Evolutionary conservation across 1,140 invertebrate genomes (phyloP), one percentile per base, ranked within the genome.

Genomic region (Elysia chlorotica): DNA sequence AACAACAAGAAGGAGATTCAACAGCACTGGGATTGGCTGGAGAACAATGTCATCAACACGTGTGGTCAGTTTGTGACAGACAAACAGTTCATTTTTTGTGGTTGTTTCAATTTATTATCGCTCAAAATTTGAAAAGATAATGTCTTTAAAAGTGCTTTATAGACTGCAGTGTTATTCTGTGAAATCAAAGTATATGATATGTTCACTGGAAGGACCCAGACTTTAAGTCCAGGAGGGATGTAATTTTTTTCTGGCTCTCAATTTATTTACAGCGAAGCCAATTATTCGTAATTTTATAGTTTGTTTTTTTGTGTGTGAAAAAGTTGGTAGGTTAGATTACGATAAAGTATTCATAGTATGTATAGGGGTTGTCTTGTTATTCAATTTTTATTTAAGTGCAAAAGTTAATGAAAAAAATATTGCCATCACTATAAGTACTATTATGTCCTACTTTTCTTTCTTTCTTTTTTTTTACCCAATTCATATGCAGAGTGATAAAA

Each of bases 21-120:
- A 31, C 91, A 93, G 85, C 93, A 99, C 86, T 99, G 97, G 97
- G 91, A 94, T 86, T 99, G 96, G 96, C 87, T 99, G 21, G 92
- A 96, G 81, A 89, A 91, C 36, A 94, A 98, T 91, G 88, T 99
- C 17, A 91, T 93, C 79, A 91, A 91, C 33, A 96, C 95, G 30
- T 88, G 99, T 38, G 92, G 93, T 85, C 93, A 92, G 70, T 67
- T 31, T 31, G 25, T 59, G 25, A 59, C 10, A 59, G 6, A 14
- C 6, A 10, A 59, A 28, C 19, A 14, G 25, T 25, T 10, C 28
- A 25, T 14, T 14, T 19, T 28, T 14, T 25, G 23, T 10, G 23
- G n/a, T n/a, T n/a, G n/a, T n/a, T n/a, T n/a, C n/a, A n/a, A n/a
- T n/a, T n/a, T n/a, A n/a, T n/a, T n/a, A n/a, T n/a, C n/a, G n/a